Evolutionary conservation across 1,140 invertebrate genomes (phyloP).

Genomic region (Drosophila melanogaster): Release_6_plus_ISO1_MT NT_037436.4:8872001-8872500

Average conservation of each 20-base stretch:
- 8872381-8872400: slow-evolving; percentile 14
- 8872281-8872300: slow-evolving; percentile 75
- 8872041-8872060: slow-evolving; percentile 51
- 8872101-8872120: slow-evolving; percentile 70
- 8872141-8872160: slow-evolving; percentile 62
- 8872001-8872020: slow-evolving; percentile 68
- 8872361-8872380: slow-evolving; percentile 19
- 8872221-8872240: slow-evolving; percentile 36
- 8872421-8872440: slow-evolving; percentile 60
- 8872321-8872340: slow-evolving; percentile 75
- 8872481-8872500: slow-evolving; percentile 72
- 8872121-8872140: slow-evolving; percentile 75
- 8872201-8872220: slow-evolving; percentile 15
- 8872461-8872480: slow-evolving; percentile 77
- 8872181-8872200: slow-evolving; percentile 24
- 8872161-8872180: slow-evolving; percentile 26
- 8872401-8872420: slow-evolving; percentile 52
- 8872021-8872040: slow-evolving; percentile 58
- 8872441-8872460: slow-evolving; percentile 80
- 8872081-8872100: slow-evolving; percentile 12
- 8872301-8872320: slow-evolving; percentile 73
- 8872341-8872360: slow-evolving; percentile 60
- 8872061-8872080: slow-evolving; percentile 15
- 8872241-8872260: slow-evolving; percentile 77
- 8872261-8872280: slow-evolving; percentile 75